Percentiles rank a stretch among this genome's conserved stretches.
Evolutionary conservation across 2,113 vertebrate genomes (phyloP).

Genomic region (Chamaea fasciata): DNA sequence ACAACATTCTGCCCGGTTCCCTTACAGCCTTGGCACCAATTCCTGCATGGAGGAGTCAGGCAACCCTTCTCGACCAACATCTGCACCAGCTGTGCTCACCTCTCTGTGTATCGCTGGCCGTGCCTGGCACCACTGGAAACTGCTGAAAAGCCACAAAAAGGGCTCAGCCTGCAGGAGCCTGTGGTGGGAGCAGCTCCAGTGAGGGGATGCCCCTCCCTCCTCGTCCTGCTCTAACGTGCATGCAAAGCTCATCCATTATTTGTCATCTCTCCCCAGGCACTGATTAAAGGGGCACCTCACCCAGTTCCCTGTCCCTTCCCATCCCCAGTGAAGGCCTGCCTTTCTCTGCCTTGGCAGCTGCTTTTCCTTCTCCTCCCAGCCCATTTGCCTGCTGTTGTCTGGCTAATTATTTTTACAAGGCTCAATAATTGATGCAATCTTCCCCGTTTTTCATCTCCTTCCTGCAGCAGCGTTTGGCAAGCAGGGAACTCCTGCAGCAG

Average conservation of each 20-base stretch:
- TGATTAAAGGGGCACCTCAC: not conserved
- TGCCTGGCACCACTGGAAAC: not conserved
- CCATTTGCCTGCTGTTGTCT: constrained; percentile 48
- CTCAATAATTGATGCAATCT: constrained; percentile 28
- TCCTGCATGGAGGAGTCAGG: accelerated
- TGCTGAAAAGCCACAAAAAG: not conserved
- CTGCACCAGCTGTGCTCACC: not conserved
- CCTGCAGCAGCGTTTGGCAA: not conserved
- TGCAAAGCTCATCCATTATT: not conserved
- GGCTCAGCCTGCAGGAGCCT: not conserved
- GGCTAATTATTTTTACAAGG: constrained; percentile 39
- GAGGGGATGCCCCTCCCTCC: not conserved
- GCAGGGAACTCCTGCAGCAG: not conserved
- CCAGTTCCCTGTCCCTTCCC: not conserved
- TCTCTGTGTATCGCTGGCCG: not conserved
- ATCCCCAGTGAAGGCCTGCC: not conserved
- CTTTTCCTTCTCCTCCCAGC: not conserved
- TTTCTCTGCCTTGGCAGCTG: not conserved
- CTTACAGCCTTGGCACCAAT: not conserved
- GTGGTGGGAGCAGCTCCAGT: not conserved
- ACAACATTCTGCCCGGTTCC: not conserved
- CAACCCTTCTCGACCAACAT: accelerated
- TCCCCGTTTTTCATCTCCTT: not conserved
- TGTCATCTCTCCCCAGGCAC: not conserved
- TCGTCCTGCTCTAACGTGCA: not conserved